Conservation (phyloP, 2,888 invertebrate species). For the Mimas tiliae region DNA sequence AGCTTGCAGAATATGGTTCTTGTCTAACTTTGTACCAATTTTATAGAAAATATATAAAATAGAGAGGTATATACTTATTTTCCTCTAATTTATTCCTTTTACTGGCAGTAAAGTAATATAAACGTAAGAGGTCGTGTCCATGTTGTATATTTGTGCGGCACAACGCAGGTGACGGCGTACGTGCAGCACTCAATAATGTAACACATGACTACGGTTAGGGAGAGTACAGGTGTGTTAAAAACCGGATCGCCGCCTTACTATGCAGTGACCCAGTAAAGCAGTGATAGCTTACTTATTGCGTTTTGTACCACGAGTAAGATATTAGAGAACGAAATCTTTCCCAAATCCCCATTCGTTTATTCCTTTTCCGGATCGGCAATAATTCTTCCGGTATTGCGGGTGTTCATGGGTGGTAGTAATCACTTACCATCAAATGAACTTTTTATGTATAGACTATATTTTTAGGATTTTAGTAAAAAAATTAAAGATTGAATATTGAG, state of each 20-base stretch:
- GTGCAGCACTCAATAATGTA: constrained; percentile 16
- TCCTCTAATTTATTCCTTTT: constrained; percentile 5
- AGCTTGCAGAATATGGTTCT: not conserved
- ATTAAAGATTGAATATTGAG: not conserved
- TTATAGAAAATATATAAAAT: not conserved
- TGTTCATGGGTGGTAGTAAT: too few relatives aligned
- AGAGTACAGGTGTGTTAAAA: not conserved
- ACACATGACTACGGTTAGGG: not conserved
- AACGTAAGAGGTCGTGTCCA: constrained; percentile 2
- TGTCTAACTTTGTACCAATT: too few relatives aligned
- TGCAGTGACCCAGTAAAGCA: too few relatives aligned
- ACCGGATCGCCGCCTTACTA: not conserved
- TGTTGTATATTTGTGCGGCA: not conserved
- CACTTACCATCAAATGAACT: too few relatives aligned
- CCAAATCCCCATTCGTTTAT: too few relatives aligned
- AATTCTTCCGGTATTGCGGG: too few relatives aligned
- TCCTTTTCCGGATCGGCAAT: too few relatives aligned
- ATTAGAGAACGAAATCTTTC: too few relatives aligned
- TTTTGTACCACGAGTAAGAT: too few relatives aligned
- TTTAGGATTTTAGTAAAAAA: not conserved
- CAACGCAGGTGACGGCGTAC: constrained; percentile 7
- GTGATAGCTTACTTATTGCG: too few relatives aligned
- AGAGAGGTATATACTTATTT: not conserved
- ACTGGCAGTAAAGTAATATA: constrained; percentile 4
- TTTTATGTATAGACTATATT: too few relatives aligned